Evolutionary conservation across 2,888 invertebrate species (phyloP), one percentile per base, ranked within the genome.

Genomic region (Orthonevra nobilis): DNA sequence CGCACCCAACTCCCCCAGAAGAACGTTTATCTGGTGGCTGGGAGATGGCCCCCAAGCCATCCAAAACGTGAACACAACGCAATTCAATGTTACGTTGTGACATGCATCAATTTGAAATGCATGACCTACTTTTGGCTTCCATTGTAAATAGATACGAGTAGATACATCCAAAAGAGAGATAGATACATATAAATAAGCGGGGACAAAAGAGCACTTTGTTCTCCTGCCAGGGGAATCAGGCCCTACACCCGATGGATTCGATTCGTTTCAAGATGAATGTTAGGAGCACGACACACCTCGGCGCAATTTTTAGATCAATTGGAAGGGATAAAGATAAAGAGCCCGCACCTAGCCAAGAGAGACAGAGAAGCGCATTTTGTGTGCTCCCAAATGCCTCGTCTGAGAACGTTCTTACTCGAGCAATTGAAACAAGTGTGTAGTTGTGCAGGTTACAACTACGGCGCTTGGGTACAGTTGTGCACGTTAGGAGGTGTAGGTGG

Each of bases 101-200:
- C 63, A 69, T 74, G 74, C 69, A 73, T 68, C 48, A 64, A 50
- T 73, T 61, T 26, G 61, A 56, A 73, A 52, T 58, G 58, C 73
- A 54, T 81, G 74, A 81, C 81, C 81, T 63, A 81, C 44, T 81
- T 77, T 81, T n/a, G 34, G 34, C 52, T 63, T 30, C 28, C 36
- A 52, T 23, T 40, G 66, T 66, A 66, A 36, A 73, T 56, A 15
- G 20, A 34, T 30, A 58, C 34, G 38, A 1, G 7, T 3, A 7
- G 1, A 12, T 56, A 48, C 36, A 28, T 61, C 36, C 46, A 5
- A 23, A 5, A 23, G 10, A 2, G 10, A 32, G n/a, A 61, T 10
- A 54, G 54, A 44, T 48, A 68, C 56, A 30, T 2, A 23, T 32
- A 34, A 10, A 20, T n/a, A 12, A 54, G 34, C 2, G 6, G 4